Evolutionary conservation across 2,113 vertebrate genomes (phyloP).

Genomic region (Zosterops japonicus): DNA sequence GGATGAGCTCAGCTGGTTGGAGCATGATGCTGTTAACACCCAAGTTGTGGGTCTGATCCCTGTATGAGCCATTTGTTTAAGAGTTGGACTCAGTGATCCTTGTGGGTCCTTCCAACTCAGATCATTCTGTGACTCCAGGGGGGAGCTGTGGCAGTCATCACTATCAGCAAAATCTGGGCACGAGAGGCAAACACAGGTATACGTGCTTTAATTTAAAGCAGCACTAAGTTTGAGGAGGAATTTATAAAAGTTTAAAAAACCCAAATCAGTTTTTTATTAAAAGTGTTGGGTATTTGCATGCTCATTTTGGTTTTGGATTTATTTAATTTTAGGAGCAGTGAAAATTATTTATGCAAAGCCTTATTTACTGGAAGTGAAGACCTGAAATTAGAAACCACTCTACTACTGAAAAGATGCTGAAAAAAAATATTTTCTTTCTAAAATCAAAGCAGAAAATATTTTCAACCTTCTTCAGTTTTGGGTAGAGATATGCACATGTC

Average conservation of each 20-base stretch:
- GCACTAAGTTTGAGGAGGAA: neutral
- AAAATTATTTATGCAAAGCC: neutral
- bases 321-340: neutral
- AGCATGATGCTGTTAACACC: neutral
- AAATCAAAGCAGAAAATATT: neutral
- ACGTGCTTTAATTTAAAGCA: neutral
- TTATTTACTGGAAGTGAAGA: neutral
- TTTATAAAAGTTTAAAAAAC: neutral
- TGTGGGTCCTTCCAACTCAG: neutral
- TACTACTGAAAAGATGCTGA: neutral
- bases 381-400: neutral
- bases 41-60: too few species aligned
- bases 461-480: neutral
- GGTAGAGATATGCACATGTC: rapidly evolving
- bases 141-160: neutral
- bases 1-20: neutral
- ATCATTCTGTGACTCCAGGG: neutral
- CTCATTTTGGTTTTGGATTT: neutral
- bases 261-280: neutral
- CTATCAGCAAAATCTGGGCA: neutral
- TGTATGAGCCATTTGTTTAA: neutral
- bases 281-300: neutral
- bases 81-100: rapidly evolving
- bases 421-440: neutral
- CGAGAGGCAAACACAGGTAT: neutral